Percentiles rank a stretch among this genome's conserved stretches.
Evolutionary conservation across 2,797 vertebrate species (phyloP).

Genomic region (Silurus lanzhouensis): DNA sequence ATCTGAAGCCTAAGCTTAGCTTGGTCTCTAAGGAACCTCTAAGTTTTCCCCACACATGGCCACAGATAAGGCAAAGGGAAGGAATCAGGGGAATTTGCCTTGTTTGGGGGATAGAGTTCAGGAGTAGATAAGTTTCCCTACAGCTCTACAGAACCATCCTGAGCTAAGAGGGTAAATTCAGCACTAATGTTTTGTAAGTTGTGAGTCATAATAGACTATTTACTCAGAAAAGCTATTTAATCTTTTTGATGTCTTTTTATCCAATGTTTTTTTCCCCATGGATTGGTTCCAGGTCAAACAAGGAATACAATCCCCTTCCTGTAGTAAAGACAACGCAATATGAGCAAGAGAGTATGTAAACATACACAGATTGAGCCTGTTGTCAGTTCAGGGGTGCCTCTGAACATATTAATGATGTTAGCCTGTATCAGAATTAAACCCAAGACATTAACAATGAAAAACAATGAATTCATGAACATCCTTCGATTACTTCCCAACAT

Average conservation of each 20-base stretch:
- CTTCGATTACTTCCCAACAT: conserved; percentile 55
- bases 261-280: conserved; percentile 43
- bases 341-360: conserved; percentile 18
- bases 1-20: neutral
- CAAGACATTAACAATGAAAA: conserved; percentile 48
- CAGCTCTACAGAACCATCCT: conserved; percentile 21
- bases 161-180: neutral
- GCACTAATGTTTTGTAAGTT: neutral
- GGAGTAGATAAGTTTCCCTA: conserved; percentile 33
- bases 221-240: conserved; percentile 8
- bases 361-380: neutral
- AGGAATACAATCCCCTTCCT: conserved; percentile 43
- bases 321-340: conserved; percentile 39
- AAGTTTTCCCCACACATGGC: conserved; percentile 32
- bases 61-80: conserved; percentile 39
- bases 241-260: conserved; percentile 23
- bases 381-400: neutral
- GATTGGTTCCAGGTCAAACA: conserved; percentile 41
- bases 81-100: conserved; percentile 43
- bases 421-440: conserved; percentile 38
- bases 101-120: conserved; percentile 18
- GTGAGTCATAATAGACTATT: conserved; percentile 12
- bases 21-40: conserved; percentile 19
- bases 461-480: conserved; percentile 51
- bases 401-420: conserved; percentile 3